Evolutionary conservation across 2,797 vertebrate species (phyloP).

Genomic region (Buphagus erythrorhynchus): DNA sequence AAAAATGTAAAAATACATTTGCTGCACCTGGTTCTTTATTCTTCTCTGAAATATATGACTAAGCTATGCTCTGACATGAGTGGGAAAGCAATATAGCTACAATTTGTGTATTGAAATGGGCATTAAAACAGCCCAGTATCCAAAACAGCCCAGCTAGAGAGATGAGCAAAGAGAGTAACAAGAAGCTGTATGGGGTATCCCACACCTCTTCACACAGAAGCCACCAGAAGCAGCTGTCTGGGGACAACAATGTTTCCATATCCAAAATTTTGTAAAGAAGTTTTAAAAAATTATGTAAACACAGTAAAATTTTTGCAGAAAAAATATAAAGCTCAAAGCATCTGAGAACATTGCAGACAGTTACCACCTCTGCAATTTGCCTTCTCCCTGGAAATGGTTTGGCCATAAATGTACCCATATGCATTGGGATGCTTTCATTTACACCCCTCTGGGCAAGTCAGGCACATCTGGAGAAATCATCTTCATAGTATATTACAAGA

Average conservation of each 20-base stretch:
- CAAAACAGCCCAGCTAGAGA: background rate
- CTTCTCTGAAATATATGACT: background rate
- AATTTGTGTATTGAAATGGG: background rate
- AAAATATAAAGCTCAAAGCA: background rate
- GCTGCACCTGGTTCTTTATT: constrained; percentile 26
- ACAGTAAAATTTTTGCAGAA: background rate
- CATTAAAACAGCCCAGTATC: background rate
- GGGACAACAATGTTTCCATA: background rate
- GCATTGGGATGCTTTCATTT: background rate
- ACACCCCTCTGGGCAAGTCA: background rate
- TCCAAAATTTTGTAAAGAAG: background rate
- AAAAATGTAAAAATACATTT: constrained; percentile 14
- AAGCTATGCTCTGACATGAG: background rate
- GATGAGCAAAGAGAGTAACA: background rate
- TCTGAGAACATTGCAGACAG: background rate
- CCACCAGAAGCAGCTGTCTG: background rate
- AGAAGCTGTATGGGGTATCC: background rate
- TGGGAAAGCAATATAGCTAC: background rate
- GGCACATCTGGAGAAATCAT: background rate
- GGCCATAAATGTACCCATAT: background rate
- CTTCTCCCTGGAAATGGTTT: background rate
- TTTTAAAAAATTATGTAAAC: background rate
- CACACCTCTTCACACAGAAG: background rate
- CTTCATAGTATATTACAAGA: background rate
- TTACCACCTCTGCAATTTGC: background rate